Evolutionary conservation across 2,888 invertebrate species (phyloP), one percentile per base, ranked within the genome.

Genomic region (Tetranychus piercei): DNA sequence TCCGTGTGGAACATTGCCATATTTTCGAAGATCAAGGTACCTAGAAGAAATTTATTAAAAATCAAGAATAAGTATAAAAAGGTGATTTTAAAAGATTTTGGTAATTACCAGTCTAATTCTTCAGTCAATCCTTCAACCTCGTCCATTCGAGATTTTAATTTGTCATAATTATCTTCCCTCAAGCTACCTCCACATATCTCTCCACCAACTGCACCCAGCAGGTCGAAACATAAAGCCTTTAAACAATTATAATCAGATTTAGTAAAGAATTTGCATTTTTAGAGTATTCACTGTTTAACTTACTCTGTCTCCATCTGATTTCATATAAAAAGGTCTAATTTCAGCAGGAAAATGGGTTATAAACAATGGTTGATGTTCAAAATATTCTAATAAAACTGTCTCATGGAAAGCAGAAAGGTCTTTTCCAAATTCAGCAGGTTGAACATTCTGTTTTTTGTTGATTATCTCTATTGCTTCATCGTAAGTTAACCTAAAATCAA

Each of bases 261-360:
- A 7, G 6, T 7, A 73, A 34, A 34, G 34, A 34, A 34, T 34
- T 4, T 34, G 34, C 5, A 75, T 20, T n/a, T 55, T 70, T 2
- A 71, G 1, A 70, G 3, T 44, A 23, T 73, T 6, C 1, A 1
- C 11, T 1, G 43, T 65, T 45, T 22, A 9, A 80, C 81, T 81
- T 83, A 90, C 90, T 84, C 88, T 88, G 73, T 83, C 83, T 65
- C 81, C 78, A 81, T 88, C 87, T 77, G 84, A 81, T 82, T 88
- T 89, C 90, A 93, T 92, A 82, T 99, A 99, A 86, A 99, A 99
- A 6, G 99, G 92, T 83, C 97, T 99, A 74, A 88, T 86, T n/a
- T 85, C 79, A 78, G 87, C 86, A 0, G 97, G 97, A 90, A 92
- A 99, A 81, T 92, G 87, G 0, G 90, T 86, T 4, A 99, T 84